Evolutionary conservation across 2,113 vertebrate genomes (phyloP), one percentile per base, ranked within the genome.

Genomic region (Mobula hypostoma): DNA sequence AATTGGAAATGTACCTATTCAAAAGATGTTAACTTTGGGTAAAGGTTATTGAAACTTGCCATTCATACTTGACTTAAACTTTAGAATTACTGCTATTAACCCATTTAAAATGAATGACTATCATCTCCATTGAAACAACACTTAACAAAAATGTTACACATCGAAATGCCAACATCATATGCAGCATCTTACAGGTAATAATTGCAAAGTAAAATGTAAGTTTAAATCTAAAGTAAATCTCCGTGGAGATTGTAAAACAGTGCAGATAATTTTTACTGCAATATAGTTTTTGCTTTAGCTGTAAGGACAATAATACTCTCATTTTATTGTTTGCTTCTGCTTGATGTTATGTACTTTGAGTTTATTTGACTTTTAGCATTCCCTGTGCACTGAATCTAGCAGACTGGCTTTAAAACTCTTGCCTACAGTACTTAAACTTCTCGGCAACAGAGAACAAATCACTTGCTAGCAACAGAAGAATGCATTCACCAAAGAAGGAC

Each of bases 361-460:
- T 56, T 19, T 36, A 48, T 40, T 93, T 8, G 2, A 76, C 72
- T 48, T 21, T 93, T 74, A 90, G 24, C 72, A 68, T 15, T 93
- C n/a, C 32, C 66, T 36, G 72, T 94, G 77, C 61, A 66, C 58
- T 40, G 74, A 58, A 94, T 94, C 94, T 95, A 95, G 94, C 95
- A 96, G 96, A 96, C 95, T 96, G 96, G 96, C 48, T 95, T 96
- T 96, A 96, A 96, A 95, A 95, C 95, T 95, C 94, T 94, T 94
- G 94, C 94, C 94, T 96, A 94, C 96, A 96, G 96, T 96, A 96
- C 96, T 96, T 94, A 96, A 96, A 95, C 95, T 95, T 94, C 95
- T 58, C 58, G 94, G 95, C 95, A 94, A 83, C 61, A 94, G 15
- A 27, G 63, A n/a, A 40, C 40, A 83, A 91, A 79, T 94, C 56